Base-by-base conservation (phyloP, 2,888 invertebrate genomes). In the Plebejus melissa region DNA sequence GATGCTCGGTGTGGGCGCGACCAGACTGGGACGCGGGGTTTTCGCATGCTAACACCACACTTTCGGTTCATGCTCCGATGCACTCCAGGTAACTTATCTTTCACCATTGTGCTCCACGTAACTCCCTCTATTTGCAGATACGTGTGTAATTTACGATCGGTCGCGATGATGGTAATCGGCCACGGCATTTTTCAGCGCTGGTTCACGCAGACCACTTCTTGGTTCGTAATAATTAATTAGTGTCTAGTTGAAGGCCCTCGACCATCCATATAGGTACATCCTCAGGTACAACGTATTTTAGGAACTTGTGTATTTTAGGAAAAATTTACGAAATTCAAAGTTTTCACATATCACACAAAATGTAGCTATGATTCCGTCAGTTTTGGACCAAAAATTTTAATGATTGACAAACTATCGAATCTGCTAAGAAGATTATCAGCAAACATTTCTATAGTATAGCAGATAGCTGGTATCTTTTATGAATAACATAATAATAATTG, bases 21-120 rank as follows among this genome's bases (percentile, higher is more conserved):
- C 83, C 89, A 80, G 82, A 93, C 93, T 93, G 93, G 88, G 88
- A 86, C 90, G 84, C 84, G 79, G 80, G 84, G 87, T 88, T 90
- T 93, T 90, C 88, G 92, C 92, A 90, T 90, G 90, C 91, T 90
- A 90, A 92, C 93, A 88, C 87, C 86, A 89, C 88, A 91, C 93
- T 93, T 93, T 93, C 93, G 92, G 93, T 92, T 93, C 90, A 92
- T 91, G 90, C 86, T 85, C 91, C 92, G 93, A 91, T 93, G 91
- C 93, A 88, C 93, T 90, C 89, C 92, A 93, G 89, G 92, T 88
- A 90, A 92, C 89, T 90, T 92, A 89, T 93, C 93, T 93, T 93
- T 93, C 93, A 93, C 93, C 93, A 93, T 93, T 93, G 93, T 93
- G 87, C 90, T 90, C 83, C 82, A 83, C 85, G 85, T 86, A 86